Conservation (phyloP, 1,140 invertebrate genomes). For the Coenobita brevimanus region DNA sequence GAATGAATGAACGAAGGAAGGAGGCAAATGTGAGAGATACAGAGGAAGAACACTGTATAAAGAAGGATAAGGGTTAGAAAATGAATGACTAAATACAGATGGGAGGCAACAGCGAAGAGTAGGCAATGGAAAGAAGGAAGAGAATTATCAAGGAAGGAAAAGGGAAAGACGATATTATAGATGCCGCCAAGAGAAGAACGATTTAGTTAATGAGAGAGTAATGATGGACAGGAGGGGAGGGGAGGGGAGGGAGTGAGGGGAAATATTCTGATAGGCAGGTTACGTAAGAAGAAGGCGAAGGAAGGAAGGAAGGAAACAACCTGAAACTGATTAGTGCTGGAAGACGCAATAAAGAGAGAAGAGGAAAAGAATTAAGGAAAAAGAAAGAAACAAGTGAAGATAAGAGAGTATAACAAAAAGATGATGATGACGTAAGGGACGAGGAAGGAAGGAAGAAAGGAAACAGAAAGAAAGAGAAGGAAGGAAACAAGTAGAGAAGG, state of each 20-base stretch:
- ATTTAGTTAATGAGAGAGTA: neutral
- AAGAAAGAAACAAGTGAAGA: neutral
- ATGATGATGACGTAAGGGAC: neutral
- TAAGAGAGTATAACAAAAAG: neutral
- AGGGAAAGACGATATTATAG: neutral
- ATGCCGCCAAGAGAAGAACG: neutral
- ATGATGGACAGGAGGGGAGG: neutral
- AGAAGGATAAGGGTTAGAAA: neutral
- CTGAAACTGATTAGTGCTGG: neutral
- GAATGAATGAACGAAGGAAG: neutral
- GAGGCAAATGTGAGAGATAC: neutral
- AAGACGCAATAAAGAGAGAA: neutral
- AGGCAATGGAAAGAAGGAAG: neutral
- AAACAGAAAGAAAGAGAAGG: neutral
- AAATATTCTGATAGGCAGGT: no score
- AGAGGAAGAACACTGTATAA: neutral
- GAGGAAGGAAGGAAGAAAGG: neutral
- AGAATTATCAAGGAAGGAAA: neutral
- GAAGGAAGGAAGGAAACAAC: neutral
- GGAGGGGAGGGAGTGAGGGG: no score
- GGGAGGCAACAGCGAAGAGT: neutral
- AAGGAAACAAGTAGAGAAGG: neutral
- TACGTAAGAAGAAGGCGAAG: no score
- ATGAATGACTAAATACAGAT: neutral
- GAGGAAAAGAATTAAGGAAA: neutral